Conservation (phyloP, 2,888 invertebrate genomes). For the Phlogophora meticulosa region DNA sequence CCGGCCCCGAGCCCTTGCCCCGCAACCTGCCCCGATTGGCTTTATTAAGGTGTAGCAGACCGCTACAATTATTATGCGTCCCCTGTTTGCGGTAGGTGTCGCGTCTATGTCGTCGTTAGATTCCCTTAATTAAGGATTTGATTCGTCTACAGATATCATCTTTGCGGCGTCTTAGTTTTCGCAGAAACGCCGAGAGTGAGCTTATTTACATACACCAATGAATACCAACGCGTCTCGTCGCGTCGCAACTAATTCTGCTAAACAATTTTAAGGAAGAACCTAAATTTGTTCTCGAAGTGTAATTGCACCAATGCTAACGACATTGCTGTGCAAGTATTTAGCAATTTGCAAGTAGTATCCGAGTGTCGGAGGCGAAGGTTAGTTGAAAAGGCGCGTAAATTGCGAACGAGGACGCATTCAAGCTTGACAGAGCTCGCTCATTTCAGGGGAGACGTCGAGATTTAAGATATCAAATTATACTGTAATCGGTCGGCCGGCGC, state of each 20-base stretch:
- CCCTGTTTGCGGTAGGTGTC: slow-evolving; percentile 90
- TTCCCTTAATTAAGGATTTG: slow-evolving; percentile 90
- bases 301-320: slow-evolving; percentile 68
- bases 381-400: slow-evolving; percentile 87
- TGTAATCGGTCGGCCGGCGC: slow-evolving; percentile 84
- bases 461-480: slow-evolving; percentile 89
- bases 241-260: slow-evolving; percentile 26
- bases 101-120: slow-evolving; percentile 87
- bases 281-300: slow-evolving; percentile 34
- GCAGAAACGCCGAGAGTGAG: slow-evolving; percentile 54
- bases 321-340: slow-evolving; percentile 65
- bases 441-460: slow-evolving; percentile 80
- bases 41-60: slow-evolving; percentile 91
- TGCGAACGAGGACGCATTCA: slow-evolving; percentile 86
- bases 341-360: slow-evolving; percentile 74
- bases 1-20: slow-evolving; percentile 69
- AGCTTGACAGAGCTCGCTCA: slow-evolving; percentile 80
- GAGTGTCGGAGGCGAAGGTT: slow-evolving; percentile 69
- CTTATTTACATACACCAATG: slow-evolving; percentile 56
- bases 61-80: slow-evolving; percentile 91
- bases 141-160: slow-evolving; percentile 83
- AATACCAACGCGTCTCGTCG: slow-evolving; percentile 10
- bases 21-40: slow-evolving; percentile 86
- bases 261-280: slow-evolving; percentile 40
- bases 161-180: slow-evolving; percentile 73